These are phyloP conservation scores for Cichladusa arquata DNA, from an alignment of 2,113 vertebrate species.

Conservation along the genomic window DNA sequence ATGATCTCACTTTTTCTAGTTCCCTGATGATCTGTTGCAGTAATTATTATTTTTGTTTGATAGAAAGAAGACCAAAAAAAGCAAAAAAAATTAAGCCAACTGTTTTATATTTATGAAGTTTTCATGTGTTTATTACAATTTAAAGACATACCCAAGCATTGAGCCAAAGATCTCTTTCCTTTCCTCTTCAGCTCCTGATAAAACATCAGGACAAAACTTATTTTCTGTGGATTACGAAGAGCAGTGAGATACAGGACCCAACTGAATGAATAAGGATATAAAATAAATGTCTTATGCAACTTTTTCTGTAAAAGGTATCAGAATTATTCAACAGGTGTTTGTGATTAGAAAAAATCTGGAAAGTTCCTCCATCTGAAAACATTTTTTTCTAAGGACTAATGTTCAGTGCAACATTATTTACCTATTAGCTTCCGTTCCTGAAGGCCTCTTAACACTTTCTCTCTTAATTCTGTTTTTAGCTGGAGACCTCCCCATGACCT, in stretches of 20 bases:
- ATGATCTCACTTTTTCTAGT: not conserved
- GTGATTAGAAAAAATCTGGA: not conserved
- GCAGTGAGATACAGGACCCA: not conserved
- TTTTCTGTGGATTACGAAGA: not conserved
- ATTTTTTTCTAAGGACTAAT: not conserved
- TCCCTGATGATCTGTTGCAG: not conserved
- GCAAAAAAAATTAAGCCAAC: not conserved
- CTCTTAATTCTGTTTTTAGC: not conserved
- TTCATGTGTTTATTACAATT: not conserved
- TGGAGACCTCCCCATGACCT: not conserved
- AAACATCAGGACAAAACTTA: not conserved
- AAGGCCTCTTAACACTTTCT: not conserved
- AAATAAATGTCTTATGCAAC: not conserved
- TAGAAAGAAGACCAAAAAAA: not conserved
- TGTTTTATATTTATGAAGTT: not conserved
- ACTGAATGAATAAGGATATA: not conserved
- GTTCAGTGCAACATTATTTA: not conserved
- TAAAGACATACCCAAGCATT: not conserved
- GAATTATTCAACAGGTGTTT: not conserved
- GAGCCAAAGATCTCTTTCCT: not conserved
- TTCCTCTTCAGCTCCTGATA: not conserved
- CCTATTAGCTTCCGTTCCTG: not conserved
- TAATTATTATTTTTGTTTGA: not conserved
- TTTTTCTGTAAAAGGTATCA: not conserved
- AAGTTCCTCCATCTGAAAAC: not conserved